A percentile compares a stretch with the other conserved stretches of the same genome.
phyloP scores from a whole-genome alignment of 2,888 invertebrate species.

The Pammene aurita region DNA sequence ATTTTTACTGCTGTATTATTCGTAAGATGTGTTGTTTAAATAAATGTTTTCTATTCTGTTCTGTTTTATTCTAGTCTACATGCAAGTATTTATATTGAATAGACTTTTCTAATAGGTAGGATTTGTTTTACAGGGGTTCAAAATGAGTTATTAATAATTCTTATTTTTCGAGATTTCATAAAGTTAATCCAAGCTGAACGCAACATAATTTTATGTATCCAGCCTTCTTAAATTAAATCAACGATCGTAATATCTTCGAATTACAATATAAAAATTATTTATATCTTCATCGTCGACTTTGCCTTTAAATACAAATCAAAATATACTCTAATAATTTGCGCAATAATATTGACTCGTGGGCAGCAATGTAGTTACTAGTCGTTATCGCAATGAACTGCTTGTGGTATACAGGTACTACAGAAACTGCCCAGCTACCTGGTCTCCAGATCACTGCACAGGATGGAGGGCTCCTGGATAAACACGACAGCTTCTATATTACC shows the following conservation, averaged over 20 bases:
- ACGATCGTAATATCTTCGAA: not conserved
- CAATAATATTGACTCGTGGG: no score
- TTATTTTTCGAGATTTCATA: not conserved
- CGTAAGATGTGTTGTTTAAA: no score
- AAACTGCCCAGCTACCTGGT: constrained; percentile 67
- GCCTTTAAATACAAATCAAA: not conserved
- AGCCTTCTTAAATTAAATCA: constrained; percentile 30
- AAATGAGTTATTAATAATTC: no score
- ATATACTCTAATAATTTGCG: no score
- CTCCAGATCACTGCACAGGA: constrained; percentile 81
- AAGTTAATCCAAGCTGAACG: not conserved
- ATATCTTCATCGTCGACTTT: not conserved
- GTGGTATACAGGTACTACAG: constrained; percentile 56
- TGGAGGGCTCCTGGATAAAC: constrained; percentile 84
- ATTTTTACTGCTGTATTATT: no score
- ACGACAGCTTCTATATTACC: constrained; percentile 87
- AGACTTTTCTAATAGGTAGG: no score
- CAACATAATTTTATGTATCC: constrained; percentile 11
- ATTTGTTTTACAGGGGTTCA: no score
- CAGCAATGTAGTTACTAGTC: no score
- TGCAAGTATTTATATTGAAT: no score
- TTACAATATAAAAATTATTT: not conserved
- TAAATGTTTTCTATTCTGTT: no score
- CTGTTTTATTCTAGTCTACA: no score
- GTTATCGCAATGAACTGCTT: no score